Evolutionary conservation across 2,888 invertebrate species (phyloP).

Genomic region (Meteorus cinctellus): DNA sequence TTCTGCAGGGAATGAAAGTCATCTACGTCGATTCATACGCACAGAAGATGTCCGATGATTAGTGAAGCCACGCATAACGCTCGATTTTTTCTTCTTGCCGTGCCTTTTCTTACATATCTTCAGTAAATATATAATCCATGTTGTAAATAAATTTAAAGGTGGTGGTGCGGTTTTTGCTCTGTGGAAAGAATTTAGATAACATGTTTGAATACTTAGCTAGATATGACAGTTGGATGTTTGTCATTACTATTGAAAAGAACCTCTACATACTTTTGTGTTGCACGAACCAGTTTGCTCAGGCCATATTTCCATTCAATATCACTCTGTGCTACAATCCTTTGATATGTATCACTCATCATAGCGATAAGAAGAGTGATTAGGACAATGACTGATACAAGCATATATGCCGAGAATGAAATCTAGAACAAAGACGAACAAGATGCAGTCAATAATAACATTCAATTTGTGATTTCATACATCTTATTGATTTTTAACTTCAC

Average conservation of each 20-base stretch:
- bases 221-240: no score
- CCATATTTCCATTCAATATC: slow-evolving; percentile 88
- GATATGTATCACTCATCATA: slow-evolving; percentile 99
- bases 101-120: slow-evolving; percentile 71
- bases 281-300: slow-evolving; percentile 82
- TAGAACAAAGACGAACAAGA: slow-evolving; percentile 45
- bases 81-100: slow-evolving; percentile 63
- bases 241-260: neutral
- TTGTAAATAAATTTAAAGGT: slow-evolving; percentile 81
- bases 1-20: no score
- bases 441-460: neutral
- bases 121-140: slow-evolving; percentile 74
- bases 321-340: slow-evolving; percentile 91
- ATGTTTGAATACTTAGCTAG: no score
- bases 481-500: slow-evolving; percentile 62
- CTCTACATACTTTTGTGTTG: slow-evolving; percentile 78
- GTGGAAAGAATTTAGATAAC: slow-evolving; percentile 35
- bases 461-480: neutral
- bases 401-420: slow-evolving; percentile 91
- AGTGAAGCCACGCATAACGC: slow-evolving; percentile 57
- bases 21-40: neutral
- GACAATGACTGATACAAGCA: slow-evolving; percentile 99
- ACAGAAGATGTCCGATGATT: slow-evolving; percentile 33
- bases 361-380: slow-evolving; percentile 99
- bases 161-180: slow-evolving; percentile 81